Evolutionary conservation across 2,888 invertebrate species (phyloP).

Genomic region (Phania funesta): DNA sequence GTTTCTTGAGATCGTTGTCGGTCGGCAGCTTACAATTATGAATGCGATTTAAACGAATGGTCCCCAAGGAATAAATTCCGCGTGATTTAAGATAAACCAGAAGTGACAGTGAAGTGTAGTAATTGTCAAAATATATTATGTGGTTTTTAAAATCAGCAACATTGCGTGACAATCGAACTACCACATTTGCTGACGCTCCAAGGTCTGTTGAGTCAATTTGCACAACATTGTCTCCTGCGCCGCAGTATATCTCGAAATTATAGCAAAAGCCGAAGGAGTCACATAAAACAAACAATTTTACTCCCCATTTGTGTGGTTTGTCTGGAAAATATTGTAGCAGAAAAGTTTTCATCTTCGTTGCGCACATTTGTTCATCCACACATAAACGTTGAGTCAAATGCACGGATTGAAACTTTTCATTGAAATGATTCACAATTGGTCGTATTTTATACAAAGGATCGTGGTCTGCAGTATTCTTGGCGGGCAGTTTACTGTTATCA

Average conservation of each 20-base stretch:
- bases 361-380: slow-evolving; percentile 35
- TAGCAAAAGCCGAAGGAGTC: slow-evolving; percentile 61
- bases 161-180: slow-evolving; percentile 53
- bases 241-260: slow-evolving; percentile 63
- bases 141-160: slow-evolving; percentile 27
- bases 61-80: slow-evolving; percentile 50
- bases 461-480: slow-evolving; percentile 41
- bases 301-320: slow-evolving; percentile 49
- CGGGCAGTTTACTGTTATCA: slow-evolving; percentile 63
- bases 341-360: neutral
- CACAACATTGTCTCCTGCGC: slow-evolving; percentile 64
- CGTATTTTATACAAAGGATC: slow-evolving; percentile 35
- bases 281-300: slow-evolving; percentile 63
- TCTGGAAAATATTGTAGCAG: slow-evolving; percentile 33
- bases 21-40: slow-evolving; percentile 58
- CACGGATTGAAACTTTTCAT: slow-evolving; percentile 46
- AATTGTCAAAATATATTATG: slow-evolving; percentile 40
- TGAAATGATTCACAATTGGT: slow-evolving; percentile 29
- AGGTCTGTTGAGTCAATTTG: slow-evolving; percentile 59
- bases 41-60: slow-evolving; percentile 46
- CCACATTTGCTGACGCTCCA: slow-evolving; percentile 61
- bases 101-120: slow-evolving; percentile 58
- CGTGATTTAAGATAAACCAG: slow-evolving; percentile 52
- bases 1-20: slow-evolving; percentile 53
- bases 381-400: slow-evolving; percentile 39